These are phyloP conservation scores for Lethenteron reissneri DNA, from an alignment of 2,113 vertebrate genomes.

Conservation along the genomic window DNA sequence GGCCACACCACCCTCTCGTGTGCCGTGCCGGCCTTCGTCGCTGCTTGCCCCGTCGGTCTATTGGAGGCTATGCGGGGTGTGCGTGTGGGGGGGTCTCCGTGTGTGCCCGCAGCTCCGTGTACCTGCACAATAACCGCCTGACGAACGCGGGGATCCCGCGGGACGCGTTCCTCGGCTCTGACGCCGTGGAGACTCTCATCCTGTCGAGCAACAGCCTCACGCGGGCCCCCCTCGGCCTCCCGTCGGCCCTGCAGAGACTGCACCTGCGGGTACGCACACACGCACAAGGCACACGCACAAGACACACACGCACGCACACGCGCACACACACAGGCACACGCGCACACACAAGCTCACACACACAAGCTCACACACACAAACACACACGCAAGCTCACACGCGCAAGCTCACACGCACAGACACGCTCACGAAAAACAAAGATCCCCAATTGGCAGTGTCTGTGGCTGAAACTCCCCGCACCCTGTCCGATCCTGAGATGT, in stretches of 20 bases:
- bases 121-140: too few relatives aligned
- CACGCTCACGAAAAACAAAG: too few relatives aligned
- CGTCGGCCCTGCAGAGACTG: conserved; percentile 49
- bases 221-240: conserved; percentile 58
- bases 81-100: not conserved
- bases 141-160: conserved; percentile 54
- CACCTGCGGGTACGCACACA: conserved; percentile 52
- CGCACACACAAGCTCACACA: not conserved
- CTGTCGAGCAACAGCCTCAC: conserved; percentile 91
- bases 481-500: too few relatives aligned
- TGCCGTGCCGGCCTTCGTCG: not conserved
- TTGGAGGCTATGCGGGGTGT: not conserved
- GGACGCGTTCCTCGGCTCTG: conserved; percentile 62
- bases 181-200: conserved; percentile 66
- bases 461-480: too few relatives aligned
- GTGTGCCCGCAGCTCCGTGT: too few relatives aligned
- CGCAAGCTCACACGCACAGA: too few relatives aligned
- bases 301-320: too few relatives aligned
- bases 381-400: too few relatives aligned
- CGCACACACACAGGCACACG: not conserved
- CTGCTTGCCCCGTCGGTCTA: not conserved
- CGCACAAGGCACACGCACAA: too few relatives aligned
- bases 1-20: too few relatives aligned
- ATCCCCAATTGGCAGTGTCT: too few relatives aligned
- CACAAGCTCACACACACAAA: too few relatives aligned